A percentile compares a stretch with the other conserved stretches of the same genome.
Evolutionary conservation across 2,113 vertebrate species (phyloP).

Genomic region (Thamnophis sirtalis): DNA sequence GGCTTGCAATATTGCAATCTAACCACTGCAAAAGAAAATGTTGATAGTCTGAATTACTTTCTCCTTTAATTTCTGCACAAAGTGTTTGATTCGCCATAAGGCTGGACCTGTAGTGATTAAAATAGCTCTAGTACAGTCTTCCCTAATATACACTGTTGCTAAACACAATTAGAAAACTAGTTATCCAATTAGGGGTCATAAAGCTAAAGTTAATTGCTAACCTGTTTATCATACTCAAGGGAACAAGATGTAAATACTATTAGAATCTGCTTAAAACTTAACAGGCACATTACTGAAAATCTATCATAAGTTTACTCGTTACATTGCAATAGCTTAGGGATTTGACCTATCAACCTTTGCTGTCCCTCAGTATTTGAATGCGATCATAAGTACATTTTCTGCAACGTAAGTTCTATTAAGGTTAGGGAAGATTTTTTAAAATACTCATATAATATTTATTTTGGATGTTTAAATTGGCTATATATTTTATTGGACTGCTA

Average conservation of each 20-base stretch:
- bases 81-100: neutral
- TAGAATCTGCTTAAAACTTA: conserved; percentile 54
- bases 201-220: conserved; percentile 66
- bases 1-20: too few species aligned
- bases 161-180: conserved; percentile 65
- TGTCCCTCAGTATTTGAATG: neutral
- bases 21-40: neutral
- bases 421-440: neutral
- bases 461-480: neutral
- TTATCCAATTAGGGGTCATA: conserved; percentile 63
- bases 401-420: neutral
- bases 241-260: conserved; percentile 59
- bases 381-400: neutral
- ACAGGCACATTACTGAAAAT: conserved; percentile 50
- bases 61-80: conserved; percentile 10
- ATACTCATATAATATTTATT: neutral
- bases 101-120: conserved; percentile 45
- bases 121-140: conserved; percentile 31
- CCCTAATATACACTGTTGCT: conserved; percentile 55
- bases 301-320: conserved; percentile 35
- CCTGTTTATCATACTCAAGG: conserved; percentile 66
- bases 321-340: conserved; percentile 28
- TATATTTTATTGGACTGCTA: neutral
- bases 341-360: conserved; percentile 3
- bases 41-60: neutral